Evolutionary conservation across 2,113 vertebrate species (phyloP).

Genomic region (Mirounga angustirostris): DNA sequence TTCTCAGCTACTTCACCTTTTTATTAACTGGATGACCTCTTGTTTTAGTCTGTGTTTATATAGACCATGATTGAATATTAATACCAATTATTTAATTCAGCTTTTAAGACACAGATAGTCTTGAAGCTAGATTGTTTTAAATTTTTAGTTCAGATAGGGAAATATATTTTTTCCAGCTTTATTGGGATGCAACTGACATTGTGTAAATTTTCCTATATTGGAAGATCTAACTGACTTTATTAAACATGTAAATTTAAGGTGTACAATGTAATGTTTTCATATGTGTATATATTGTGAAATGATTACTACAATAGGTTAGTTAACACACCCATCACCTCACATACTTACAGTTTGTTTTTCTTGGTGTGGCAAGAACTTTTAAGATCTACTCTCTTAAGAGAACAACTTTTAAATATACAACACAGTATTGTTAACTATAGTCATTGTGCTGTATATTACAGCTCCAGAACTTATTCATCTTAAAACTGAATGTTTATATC

Average conservation of each 20-base stretch:
- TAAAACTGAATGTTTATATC: neutral
- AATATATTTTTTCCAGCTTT: neutral
- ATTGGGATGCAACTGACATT: neutral
- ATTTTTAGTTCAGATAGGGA: neutral
- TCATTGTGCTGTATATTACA: neutral
- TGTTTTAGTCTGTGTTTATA: neutral
- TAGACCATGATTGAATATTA: neutral
- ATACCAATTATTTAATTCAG: neutral
- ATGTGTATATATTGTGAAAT: neutral
- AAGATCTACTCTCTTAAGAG: neutral
- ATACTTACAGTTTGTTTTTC: neutral
- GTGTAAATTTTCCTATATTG: neutral
- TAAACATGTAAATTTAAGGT: neutral
- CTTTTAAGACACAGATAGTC: neutral
- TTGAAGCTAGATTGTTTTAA: neutral
- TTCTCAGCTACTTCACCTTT: neutral
- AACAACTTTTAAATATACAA: neutral
- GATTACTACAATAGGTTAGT: neutral
- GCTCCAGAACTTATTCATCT: neutral
- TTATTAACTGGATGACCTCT: neutral
- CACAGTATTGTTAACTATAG: neutral
- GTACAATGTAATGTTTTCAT: neutral
- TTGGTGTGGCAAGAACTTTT: neutral
- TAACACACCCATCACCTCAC: neutral
- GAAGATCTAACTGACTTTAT: neutral